phyloP scores from a whole-genome alignment of 2,797 vertebrate species.

The Rousettus madagascariensis region DNA sequence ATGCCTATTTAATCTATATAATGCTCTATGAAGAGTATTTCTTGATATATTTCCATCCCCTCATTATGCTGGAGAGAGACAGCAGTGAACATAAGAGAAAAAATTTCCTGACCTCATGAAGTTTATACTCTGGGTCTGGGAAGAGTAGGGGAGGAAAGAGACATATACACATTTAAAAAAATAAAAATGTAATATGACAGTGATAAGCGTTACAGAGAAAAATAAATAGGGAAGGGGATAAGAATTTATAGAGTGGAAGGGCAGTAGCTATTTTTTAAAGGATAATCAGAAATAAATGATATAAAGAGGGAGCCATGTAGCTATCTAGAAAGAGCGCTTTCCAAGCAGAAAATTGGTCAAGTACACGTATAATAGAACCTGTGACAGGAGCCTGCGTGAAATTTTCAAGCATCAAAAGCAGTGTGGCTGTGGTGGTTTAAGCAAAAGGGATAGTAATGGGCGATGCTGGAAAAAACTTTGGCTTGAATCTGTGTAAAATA shows the following conservation, averaged over 20 bases:
- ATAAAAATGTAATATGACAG: not conserved
- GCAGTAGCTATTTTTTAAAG: not conserved
- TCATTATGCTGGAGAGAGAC: not conserved
- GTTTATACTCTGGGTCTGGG: not conserved
- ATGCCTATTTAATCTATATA: conserved; percentile 8
- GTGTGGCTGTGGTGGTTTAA: not conserved
- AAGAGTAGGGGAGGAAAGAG: not conserved
- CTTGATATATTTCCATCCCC: not conserved
- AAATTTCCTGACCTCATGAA: not conserved
- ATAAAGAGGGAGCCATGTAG: not conserved
- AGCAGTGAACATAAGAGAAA: not conserved
- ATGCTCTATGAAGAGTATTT: not conserved
- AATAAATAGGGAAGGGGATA: not conserved
- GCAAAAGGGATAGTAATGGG: not conserved
- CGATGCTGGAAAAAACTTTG: not conserved
- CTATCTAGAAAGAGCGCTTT: not conserved
- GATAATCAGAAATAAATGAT: not conserved
- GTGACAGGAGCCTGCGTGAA: not conserved
- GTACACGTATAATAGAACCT: not conserved
- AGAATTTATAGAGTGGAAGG: not conserved
- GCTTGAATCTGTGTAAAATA: not conserved
- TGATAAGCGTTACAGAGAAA: not conserved
- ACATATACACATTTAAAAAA: not conserved
- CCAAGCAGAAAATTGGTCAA: not conserved
- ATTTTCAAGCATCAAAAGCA: not conserved